Evolutionary conservation across 2,113 vertebrate genomes (phyloP), one percentile per base, ranked within the genome.

Genomic region (Ariopsis seemanni): DNA sequence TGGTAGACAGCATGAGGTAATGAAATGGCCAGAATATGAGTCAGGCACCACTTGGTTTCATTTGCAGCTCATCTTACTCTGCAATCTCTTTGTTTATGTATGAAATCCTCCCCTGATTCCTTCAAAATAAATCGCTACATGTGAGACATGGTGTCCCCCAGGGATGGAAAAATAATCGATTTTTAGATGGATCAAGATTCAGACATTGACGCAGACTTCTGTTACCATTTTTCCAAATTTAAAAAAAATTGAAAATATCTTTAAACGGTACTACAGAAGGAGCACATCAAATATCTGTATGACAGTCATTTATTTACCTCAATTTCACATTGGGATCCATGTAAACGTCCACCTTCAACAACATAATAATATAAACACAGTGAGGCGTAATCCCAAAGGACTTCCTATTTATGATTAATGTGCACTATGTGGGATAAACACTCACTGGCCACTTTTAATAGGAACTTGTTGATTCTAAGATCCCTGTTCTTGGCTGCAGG

Each of bases 1-100:
- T 71, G 85, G 52, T 7, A 48, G 63, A n/a, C 30, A 48, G 77
- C 63, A 48, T 87, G 78, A 82, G 25, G 62, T 82, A 72, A 87
- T 82, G 22, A 81, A 57, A 72, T 42, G 55, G 50, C 14, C 58
- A 79, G 60, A 67, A 22, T 80, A 25, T 42, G 27, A 83, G 86
- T 34, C 79, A 14, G 27, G 10, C 69, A 27, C 77, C 78, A 62
- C 62, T 81, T 50, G 1, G 57, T 85, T 85, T 85, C 48, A 81
- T 69, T 48, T 27, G 18, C 27, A 79, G 74, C 85, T 86, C 77
- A 25, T 86, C 77, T 86, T 80, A 58, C 75, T 58, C 63, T 69
- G 17, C 81, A 48, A 69, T 67, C 63, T 57, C 50, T 53, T 80
- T 78, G 34, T 81, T 53, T 63, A 53, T 4, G 53, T 3, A 11